phyloP scores from a whole-genome alignment of 2,113 vertebrate species.

The Coptodon bakossiorum region DNA sequence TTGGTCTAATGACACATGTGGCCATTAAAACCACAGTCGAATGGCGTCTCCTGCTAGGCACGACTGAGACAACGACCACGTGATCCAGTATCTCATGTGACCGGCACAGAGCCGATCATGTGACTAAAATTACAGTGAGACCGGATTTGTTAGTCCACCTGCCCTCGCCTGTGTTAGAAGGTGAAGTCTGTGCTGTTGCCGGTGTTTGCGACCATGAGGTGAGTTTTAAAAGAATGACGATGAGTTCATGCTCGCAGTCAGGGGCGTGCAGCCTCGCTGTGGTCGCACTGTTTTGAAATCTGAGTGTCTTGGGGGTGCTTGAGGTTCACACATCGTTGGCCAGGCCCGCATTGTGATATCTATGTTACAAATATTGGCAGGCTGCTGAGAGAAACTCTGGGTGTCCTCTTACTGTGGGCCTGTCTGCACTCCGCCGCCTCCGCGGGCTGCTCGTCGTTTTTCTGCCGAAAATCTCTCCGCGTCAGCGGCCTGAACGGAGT shows the following conservation, averaged over 20 bases:
- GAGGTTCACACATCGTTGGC: neutral
- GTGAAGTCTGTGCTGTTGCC: no score
- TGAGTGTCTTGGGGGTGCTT: neutral
- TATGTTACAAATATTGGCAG: neutral
- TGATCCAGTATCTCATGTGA: slow-evolving; percentile 3
- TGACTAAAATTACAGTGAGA: neutral
- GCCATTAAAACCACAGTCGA: neutral
- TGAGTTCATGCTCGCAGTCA: neutral
- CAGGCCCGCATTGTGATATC: neutral
- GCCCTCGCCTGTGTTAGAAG: neutral
- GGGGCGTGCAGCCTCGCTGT: neutral
- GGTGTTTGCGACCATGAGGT: slow-evolving; percentile 27
- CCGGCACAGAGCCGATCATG: neutral
- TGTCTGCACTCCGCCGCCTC: slow-evolving; percentile 22
- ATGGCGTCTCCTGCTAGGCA: neutral
- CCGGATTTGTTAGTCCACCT: neutral
- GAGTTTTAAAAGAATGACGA: neutral
- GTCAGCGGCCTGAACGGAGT: slow-evolving; percentile 28
- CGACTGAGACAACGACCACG: neutral
- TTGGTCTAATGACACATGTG: neutral
- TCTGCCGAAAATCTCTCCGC: slow-evolving; percentile 57
- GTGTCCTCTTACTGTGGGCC: slow-evolving; percentile 41
- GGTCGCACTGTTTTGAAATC: neutral
- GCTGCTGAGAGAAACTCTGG: slow-evolving; percentile 23
- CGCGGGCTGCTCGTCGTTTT: slow-evolving; percentile 59